Conservation (phyloP, 2,113 vertebrate species). For the Pelobates fuscus region DNA sequence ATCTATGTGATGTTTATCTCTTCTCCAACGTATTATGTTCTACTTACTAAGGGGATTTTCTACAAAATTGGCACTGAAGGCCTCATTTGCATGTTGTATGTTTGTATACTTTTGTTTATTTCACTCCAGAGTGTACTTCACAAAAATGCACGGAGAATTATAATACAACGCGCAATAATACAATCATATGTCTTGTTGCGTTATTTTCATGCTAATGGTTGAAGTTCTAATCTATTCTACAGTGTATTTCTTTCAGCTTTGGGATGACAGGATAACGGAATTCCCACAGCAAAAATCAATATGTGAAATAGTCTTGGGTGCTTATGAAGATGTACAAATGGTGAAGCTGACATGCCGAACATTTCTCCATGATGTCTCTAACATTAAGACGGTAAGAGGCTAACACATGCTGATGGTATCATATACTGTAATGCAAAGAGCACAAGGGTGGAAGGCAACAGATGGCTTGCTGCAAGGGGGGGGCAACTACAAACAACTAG, state of each 20-base stretch:
- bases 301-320: too few relatives aligned
- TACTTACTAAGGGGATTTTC: neutral
- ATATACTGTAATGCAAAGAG: too few relatives aligned
- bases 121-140: neutral
- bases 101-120: neutral
- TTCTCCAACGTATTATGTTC: neutral
- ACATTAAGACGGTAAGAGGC: too few relatives aligned
- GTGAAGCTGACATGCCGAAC: too few relatives aligned
- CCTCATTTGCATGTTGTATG: neutral
- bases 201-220: neutral
- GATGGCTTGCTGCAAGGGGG: too few relatives aligned
- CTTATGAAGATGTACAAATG: too few relatives aligned
- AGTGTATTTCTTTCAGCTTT: neutral
- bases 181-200: neutral
- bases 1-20: constrained; percentile 11
- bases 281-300: neutral
- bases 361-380: too few relatives aligned
- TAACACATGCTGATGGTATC: too few relatives aligned
- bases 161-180: neutral
- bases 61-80: neutral
- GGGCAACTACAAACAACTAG: too few relatives aligned
- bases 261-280: neutral
- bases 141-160: neutral
- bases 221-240: neutral
- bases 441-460: too few relatives aligned